Conservation (phyloP, 2,797 vertebrate genomes). For the Gymnoscopelus braueri region DNA sequence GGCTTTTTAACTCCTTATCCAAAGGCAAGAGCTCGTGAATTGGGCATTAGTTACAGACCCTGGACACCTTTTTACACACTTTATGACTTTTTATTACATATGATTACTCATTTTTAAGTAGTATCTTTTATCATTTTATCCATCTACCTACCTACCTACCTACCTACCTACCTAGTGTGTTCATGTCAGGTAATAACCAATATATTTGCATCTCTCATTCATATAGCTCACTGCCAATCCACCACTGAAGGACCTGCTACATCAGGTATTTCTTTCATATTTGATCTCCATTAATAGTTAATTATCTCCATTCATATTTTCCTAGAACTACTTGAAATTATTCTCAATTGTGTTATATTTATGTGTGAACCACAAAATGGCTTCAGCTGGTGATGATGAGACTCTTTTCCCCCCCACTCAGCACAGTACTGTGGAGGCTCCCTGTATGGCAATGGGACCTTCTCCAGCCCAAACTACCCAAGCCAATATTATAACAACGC, state of each 20-base stretch:
- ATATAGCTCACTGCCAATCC: not conserved
- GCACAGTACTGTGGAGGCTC: slow-evolving; percentile 72
- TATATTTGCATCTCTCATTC: no score
- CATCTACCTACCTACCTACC: no score
- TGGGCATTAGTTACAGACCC: no score
- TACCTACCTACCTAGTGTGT: no score
- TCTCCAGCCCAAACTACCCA: slow-evolving; percentile 82
- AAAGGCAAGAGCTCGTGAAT: no score
- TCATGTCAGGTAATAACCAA: no score
- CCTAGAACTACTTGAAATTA: not conserved
- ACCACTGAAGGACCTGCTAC: not conserved
- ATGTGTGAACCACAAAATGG: not conserved
- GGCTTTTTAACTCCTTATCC: no score
- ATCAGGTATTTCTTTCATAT: slow-evolving; percentile 39
- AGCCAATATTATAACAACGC: slow-evolving; percentile 73
- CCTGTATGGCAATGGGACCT: slow-evolving; percentile 72
- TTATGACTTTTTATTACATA: no score
- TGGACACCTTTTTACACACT: no score
- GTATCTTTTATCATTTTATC: no score
- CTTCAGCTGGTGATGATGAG: slow-evolving; percentile 12
- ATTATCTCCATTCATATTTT: not conserved
- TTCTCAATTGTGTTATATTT: not conserved
- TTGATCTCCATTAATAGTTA: not conserved
- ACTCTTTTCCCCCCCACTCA: slow-evolving; percentile 8
- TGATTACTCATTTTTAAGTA: no score